Evolutionary conservation across 2,797 vertebrate genomes (phyloP), one percentile per base, ranked within the genome.

Genomic region (Hephaestus fuliginosus): DNA sequence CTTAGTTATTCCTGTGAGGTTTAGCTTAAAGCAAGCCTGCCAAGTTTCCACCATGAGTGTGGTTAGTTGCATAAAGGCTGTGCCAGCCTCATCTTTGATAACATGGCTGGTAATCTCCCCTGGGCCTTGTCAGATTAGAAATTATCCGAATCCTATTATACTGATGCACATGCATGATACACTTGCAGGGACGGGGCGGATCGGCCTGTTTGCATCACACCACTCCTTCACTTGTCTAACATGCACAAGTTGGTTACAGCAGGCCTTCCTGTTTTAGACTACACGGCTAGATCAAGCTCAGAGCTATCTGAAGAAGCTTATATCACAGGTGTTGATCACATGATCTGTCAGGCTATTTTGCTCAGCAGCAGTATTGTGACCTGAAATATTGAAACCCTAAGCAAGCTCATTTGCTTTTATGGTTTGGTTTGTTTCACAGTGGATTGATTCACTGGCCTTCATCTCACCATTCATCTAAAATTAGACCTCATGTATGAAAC

Each of bases 101-200:
- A 85, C 70, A 70, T 61, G 22, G 30, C 33, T 62, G 52, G 36
- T 90, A 84, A 89, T 90, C 78, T 85, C 58, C 60, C 48, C 67
- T 72, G 52, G 66, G 62, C 72, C 72, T 81, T 76, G 74, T 83
- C 77, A 83, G 91, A 91, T 93, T 91, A 91, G 78, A 92, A 86
- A 76, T 87, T 0, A 90, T 88, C 74, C 12, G 57, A 90, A 88
- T 93, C 86, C 86, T 83, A 71, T 90, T 87, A 83, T 71, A 78
- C 46, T 67, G 67, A 79, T 88, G 76, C 71, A 89, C 68, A 82
- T 85, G 82, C 44, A 70, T 43, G 56, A 74, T 80, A 39, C 65
- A 61, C 39, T 65, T 83, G 56, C 49, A 76, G 60, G 48, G 12
- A 64, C 46, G 56, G 70, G 67, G 43, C 79, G 75, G 75, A 90